Percentiles rank a stretch among this genome's conserved stretches.
phyloP scores from a whole-genome alignment of 2,797 vertebrate genomes.

The Austrolebias charrua region DNA sequence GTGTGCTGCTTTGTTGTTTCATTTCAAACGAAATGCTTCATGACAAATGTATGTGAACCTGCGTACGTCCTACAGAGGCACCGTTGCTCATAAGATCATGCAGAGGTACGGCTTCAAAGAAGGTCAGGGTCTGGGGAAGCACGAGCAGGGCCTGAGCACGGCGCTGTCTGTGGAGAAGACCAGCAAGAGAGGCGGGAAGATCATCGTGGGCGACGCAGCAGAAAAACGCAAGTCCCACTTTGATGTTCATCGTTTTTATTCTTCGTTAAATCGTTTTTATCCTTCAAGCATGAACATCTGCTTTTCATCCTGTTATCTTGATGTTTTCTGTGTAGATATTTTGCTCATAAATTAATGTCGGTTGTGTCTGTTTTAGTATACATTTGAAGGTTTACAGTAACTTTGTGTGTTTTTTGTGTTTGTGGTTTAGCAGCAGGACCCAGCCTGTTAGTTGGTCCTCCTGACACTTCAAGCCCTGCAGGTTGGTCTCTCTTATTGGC shows the following conservation, averaged over 20 bases:
- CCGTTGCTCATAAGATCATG: slow-evolving; percentile 99
- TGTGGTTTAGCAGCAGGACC: slow-evolving; percentile 69
- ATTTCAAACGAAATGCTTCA: background rate
- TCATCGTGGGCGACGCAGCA: slow-evolving; percentile 90
- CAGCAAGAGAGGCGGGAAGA: slow-evolving; percentile 97
- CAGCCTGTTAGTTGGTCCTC: slow-evolving; percentile 61
- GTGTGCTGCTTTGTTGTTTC: background rate
- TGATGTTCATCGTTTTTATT: too few relatives aligned
- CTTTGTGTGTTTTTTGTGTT: slow-evolving; percentile 15
- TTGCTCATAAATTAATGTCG: too few relatives aligned
- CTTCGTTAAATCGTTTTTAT: too few relatives aligned
- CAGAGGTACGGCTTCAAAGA: slow-evolving; percentile 98
- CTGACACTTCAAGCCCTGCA: slow-evolving; percentile 65
- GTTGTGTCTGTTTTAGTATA: background rate
- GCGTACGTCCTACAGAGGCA: slow-evolving; percentile 80
- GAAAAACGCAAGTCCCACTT: slow-evolving; percentile 84
- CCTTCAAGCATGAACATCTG: too few relatives aligned
- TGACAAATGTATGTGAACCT: background rate
- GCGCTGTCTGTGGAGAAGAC: slow-evolving; percentile 98
- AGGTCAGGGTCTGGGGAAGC: slow-evolving; percentile 96
- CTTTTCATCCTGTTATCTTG: background rate
- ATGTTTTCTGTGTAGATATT: too few relatives aligned
- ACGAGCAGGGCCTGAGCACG: slow-evolving; percentile 96
- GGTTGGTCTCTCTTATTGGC: slow-evolving; percentile 64
- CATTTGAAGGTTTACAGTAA: slow-evolving; percentile 7